Evolutionary conservation across 1,140 invertebrate genomes (phyloP), one percentile per base, ranked within the genome.

Genomic region (Zaprionus africanus): DNA sequence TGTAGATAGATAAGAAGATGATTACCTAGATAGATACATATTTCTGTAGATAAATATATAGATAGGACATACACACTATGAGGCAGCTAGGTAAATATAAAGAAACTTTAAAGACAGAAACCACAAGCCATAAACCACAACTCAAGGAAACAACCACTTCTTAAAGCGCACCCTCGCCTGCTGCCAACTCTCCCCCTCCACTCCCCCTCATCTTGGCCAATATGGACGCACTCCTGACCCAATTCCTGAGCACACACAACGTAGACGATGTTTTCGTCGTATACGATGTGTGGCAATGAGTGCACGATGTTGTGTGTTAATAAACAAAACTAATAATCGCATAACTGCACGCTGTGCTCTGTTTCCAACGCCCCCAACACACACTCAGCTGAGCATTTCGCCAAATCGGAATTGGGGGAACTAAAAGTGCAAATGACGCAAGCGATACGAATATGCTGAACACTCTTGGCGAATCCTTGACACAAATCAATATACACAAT

Each of bases 341-440:
- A 65, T 66, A 43, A 53, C 36, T 38, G 57, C 70, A 66, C 56
- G 56, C 56, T 66, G 66, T 26, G 43, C 22, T 38, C 17, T 54
- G 26, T 56, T 51, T 51, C 46, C 46, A 49, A 49, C 11, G n/a
- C 11, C 22, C 17, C 28, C 24, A 56, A 56, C 24, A 56, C 24
- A 26, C 13, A 5, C 19, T 11, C 17, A 28, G n/a, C 13, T n/a
- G 15, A 7, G 51, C 28, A 81, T 77, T 76, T 76, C 54, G 65
- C 72, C 63, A 81, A 81, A 66, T 81, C 59, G 64, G 66, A 73
- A 84, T 63, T 78, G 67, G 78, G 63, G 75, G 72, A 73, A 68
- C 74, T 76, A 74, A 88, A 84, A 77, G 68, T 76, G 81, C 81
- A 81, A 88, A 88, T 88, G 84, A 88, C 84, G 84, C 85, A 88